Percentiles rank a stretch among this genome's conserved stretches.
These are phyloP conservation scores for Pseudonaja textilis DNA, from an alignment of 2,113 vertebrate genomes.

Conservation along the genomic window DNA sequence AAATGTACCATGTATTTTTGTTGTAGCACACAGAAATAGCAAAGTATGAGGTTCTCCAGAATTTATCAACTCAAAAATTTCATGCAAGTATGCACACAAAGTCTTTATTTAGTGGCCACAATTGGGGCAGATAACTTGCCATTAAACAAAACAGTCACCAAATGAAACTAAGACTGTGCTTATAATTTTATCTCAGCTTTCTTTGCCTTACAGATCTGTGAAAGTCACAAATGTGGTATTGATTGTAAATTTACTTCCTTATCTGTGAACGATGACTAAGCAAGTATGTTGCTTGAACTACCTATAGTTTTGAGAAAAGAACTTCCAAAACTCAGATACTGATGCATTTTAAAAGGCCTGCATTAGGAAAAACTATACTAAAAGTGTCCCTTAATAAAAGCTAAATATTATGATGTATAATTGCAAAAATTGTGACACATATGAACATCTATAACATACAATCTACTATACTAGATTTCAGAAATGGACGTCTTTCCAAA, in stretches of 20 bases:
- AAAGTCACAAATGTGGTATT: not conserved
- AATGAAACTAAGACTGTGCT: not conserved
- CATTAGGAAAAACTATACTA: not conserved
- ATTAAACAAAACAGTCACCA: not conserved
- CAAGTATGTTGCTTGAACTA: not conserved
- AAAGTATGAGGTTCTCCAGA: not conserved
- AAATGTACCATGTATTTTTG: not conserved
- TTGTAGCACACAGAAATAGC: too few relatives aligned
- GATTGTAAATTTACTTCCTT: not conserved
- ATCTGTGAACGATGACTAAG: not conserved
- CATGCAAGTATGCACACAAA: not conserved
- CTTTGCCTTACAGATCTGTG: not conserved
- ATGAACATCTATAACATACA: not conserved
- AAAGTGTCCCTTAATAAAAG: not conserved
- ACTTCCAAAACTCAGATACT: not conserved
- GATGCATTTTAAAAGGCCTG: not conserved
- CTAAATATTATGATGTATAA: not conserved
- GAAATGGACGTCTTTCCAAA: not conserved
- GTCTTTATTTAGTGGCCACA: not conserved
- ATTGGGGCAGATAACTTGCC: not conserved
- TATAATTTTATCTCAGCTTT: not conserved
- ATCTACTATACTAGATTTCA: not conserved
- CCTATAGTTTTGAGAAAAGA: not conserved
- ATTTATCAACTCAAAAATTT: not conserved
- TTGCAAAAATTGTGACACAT: not conserved